Conservation (phyloP, 2,797 vertebrate species). For the Eulemur coronatus region DNA sequence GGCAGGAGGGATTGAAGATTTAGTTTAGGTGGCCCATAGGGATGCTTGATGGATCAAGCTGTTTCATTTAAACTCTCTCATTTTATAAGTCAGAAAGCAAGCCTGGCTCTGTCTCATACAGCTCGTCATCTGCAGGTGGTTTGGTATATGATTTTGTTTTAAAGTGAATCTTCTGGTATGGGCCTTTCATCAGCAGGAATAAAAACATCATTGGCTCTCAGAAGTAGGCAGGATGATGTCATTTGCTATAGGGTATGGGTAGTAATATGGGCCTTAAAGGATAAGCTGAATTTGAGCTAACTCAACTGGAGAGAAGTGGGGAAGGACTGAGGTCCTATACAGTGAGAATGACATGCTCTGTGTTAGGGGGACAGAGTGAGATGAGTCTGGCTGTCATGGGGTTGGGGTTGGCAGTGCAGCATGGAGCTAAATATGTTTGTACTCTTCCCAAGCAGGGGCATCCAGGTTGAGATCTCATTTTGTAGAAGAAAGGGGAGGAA, state of each 20-base stretch:
- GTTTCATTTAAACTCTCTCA: background rate
- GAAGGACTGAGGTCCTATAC: background rate
- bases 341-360: background rate
- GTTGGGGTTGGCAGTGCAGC: background rate
- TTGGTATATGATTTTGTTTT: background rate
- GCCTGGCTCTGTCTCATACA: background rate
- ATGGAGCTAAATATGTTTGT: background rate
- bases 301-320: background rate
- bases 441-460: background rate
- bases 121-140: background rate
- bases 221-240: background rate
- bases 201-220: background rate
- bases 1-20: background rate
- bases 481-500: background rate
- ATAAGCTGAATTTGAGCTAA: background rate
- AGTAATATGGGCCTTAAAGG: background rate
- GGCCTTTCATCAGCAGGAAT: background rate
- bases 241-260: background rate
- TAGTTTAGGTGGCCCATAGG: background rate
- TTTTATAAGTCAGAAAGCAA: background rate
- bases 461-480: background rate
- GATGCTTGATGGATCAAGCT: background rate
- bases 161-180: background rate
- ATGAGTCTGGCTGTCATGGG: background rate
- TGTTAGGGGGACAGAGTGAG: no score